phyloP scores from a whole-genome alignment of 2,797 vertebrate genomes.

The Podarcis lilfordi region DNA sequence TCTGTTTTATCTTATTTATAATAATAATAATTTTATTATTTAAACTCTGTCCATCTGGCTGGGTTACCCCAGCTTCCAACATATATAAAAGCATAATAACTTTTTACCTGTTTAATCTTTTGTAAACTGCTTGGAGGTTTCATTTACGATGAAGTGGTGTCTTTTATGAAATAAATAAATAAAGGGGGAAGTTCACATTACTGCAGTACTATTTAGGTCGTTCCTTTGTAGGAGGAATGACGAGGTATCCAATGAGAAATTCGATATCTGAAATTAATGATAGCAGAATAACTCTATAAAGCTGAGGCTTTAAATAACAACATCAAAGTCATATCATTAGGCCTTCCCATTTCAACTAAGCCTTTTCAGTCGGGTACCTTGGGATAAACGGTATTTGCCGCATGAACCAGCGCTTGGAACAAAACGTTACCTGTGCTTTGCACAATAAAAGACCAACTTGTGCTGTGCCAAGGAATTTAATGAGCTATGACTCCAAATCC shows the following conservation, averaged over 20 bases:
- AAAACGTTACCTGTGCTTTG: conserved; percentile 36
- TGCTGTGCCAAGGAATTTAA: conserved; percentile 51
- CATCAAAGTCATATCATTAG: conserved; percentile 3
- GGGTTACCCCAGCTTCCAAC: too few relatives aligned
- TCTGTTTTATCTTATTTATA: too few relatives aligned
- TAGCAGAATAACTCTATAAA: conserved; percentile 31
- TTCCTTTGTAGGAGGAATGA: background rate
- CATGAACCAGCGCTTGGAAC: conserved; percentile 38
- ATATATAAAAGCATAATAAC: too few relatives aligned
- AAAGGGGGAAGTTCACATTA: conserved; percentile 15
- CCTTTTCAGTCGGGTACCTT: conserved; percentile 6
- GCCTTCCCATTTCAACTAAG: conserved; percentile 6
- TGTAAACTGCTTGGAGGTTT: too few relatives aligned
- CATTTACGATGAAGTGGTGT: too few relatives aligned
- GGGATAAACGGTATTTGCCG: accelerated
- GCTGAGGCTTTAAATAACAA: conserved; percentile 12
- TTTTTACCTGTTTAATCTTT: too few relatives aligned
- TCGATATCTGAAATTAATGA: conserved; percentile 25
- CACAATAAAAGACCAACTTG: conserved; percentile 45
- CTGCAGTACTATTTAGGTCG: conserved; percentile 1
- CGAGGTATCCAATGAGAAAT: conserved; percentile 3
- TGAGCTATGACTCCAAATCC: conserved; percentile 60
- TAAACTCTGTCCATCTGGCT: too few relatives aligned
- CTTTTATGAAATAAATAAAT: too few relatives aligned
- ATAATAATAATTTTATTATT: too few relatives aligned